phyloP scores from a whole-genome alignment of 2,797 vertebrate genomes.

The Anguilla obscura region DNA sequence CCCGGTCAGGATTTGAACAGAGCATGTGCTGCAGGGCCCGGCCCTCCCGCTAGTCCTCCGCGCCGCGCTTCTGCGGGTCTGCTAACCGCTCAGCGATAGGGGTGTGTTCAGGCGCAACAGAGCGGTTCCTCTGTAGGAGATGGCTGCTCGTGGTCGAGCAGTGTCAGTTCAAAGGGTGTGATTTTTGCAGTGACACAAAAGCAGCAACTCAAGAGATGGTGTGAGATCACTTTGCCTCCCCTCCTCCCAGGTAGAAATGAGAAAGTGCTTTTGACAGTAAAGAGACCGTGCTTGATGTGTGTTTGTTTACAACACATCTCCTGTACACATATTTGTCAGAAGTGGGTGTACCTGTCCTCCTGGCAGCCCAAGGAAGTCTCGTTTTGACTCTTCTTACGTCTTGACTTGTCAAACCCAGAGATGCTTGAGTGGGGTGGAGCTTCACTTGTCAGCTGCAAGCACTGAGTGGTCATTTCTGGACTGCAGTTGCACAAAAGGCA shows the following conservation, averaged over 20 bases:
- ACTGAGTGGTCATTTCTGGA: conserved; percentile 1
- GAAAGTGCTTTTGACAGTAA: background rate
- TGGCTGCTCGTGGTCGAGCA: background rate
- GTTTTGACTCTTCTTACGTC: background rate
- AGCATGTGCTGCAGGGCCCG: background rate
- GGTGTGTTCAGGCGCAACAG: background rate
- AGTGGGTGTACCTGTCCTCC: background rate
- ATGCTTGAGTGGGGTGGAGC: background rate
- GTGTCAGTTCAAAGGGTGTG: background rate
- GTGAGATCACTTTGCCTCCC: background rate
- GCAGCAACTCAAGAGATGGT: background rate
- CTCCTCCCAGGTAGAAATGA: background rate
- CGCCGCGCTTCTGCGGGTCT: background rate
- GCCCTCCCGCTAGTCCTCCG: background rate
- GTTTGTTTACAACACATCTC: conserved; percentile 18
- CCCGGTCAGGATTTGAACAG: background rate
- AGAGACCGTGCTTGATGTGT: background rate
- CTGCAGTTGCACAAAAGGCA: background rate
- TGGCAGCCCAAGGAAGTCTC: background rate
- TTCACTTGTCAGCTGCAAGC: background rate
- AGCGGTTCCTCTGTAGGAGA: background rate
- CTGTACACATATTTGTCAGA: background rate
- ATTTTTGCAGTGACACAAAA: background rate
- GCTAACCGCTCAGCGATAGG: background rate
- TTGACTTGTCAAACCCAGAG: conserved; percentile 19